Evolutionary conservation across 2,113 vertebrate genomes (phyloP), one percentile per base, ranked within the genome.

Genomic region (Ascaphus truei): DNA sequence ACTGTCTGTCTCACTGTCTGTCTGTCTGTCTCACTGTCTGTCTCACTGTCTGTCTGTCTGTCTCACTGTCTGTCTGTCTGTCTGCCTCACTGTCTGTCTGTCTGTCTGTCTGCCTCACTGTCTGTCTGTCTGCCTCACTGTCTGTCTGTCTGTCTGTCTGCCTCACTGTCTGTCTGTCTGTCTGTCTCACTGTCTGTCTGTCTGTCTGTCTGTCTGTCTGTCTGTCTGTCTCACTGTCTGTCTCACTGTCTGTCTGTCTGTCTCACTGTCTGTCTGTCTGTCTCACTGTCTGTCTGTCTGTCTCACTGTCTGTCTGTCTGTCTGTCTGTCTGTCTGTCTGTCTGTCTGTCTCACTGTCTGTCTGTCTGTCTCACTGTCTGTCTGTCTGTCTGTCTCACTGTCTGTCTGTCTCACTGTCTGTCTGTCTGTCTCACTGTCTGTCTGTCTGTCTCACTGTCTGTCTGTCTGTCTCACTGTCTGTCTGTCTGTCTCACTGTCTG

Each of bases 361-460:
- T 3, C 43, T 47, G 43, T 47, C 43, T 47, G 43, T 47, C 43
- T 47, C 8, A 7, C 43, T 47, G 43, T 47, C 43, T 47, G 43
- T 47, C 43, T 47, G 43, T 3, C 43, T 47, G 43, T 47, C 43
- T 47, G 43, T 47, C 43, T 47, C 8, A 7, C 5, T 47, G 43
- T 3, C 43, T 47, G 43, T 47, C 43, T 47, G 43, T 47, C 43
- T 47, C 8, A 7, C 43, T 47, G 43, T 47, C 5, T 63, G 20
- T 50, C 60, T 63, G 20, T 63, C 60, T 63, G 20, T 63, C 60
- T 63, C 5, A 52, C 37, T 63, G 34, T 50, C 39, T 63, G 18
- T 60, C 30, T 60, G 26, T 60, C 0, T 58, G 50, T n/a, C n/a
- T n/a, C n/a, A n/a, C n/a, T n/a, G n/a, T n/a, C n/a, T n/a, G n/a